Base-by-base conservation (phyloP, 2,113 vertebrate species). In the Anoura caudifer region DNA sequence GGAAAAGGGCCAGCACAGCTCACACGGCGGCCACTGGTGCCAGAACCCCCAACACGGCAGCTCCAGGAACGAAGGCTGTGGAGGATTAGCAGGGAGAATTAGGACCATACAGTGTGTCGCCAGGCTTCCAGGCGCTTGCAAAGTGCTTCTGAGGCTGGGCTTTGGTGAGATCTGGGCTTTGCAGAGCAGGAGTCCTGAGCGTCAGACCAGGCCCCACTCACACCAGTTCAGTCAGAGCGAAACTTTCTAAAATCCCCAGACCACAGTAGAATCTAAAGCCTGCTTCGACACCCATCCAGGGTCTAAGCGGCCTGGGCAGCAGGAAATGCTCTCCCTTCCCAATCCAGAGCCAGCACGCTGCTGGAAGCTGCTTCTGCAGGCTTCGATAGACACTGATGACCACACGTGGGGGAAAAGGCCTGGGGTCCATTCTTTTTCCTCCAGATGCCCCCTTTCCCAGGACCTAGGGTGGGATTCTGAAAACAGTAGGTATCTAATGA, bases 1-100 rank as follows among this genome's bases (percentile, higher is more conserved):
- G 96, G 97, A 96, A 96, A 75, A 76, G 76, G 89, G 97, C 97
- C 97, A 96, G 89, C 81, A 6, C 0, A 2, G 84, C 84, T 96
- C 80, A 36, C 1, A 6, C 0, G 0, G 94, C 0, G 1, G 94
- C 70, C 70, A 8, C 50, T 41, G 54, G 73, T 95, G 92, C 95
- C 95, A 96, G 95, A 96, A 87, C 95, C 76, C 91, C 93, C 94
- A 82, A 22, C 12, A 52, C 83, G 17, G 92, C 90, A 67, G 87
- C 87, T 93, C 87, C 80, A 50, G 95, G 70, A 91, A 45, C 1
- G 52, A 47, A 26, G 91, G 52, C 90, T 91, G 79, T 0, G 15
- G 86, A 81, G 56, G 94, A 95, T 97, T 83, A 91, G 80, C 56
- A 33, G 82, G 61, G 36, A 67, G 96, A 91, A 93, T 92, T 79